Evolutionary conservation across 92 coral and sea anemone genomes (phyloP), one percentile per base, ranked within the genome.

Genomic region (Hydrozoanthus gracilis): DNA sequence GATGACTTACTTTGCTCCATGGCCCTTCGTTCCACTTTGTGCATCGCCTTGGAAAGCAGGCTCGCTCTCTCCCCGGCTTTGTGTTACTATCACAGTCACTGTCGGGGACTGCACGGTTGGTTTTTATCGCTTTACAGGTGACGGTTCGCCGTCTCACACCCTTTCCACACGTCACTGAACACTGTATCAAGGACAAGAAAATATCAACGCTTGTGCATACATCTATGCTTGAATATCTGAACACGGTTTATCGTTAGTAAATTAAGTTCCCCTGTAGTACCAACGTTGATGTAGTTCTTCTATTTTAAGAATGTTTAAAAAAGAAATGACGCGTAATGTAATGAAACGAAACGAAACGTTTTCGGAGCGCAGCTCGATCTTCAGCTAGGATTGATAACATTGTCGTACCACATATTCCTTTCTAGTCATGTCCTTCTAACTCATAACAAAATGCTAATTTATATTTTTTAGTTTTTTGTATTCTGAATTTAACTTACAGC

Each of bases 161-260:
- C 69, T 66, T 80, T 10, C 85, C 85, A 35, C 85, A 80, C 15
- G 85, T 64, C 75, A 47, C 69, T 16, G 85, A 80, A 74, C 85
- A 80, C 85, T 80, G 83, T 51, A 14, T 60, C 52, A 51, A 80
- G 56, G 45, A 16, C 12, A 51, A 76, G 8, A 51, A 56, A 10
- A 44, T 7, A 14, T 72, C 10, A 13, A 14, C 52, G 60, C 17
- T 62, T 62, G 4, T 62, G 68, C 68, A 2, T 46, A 48, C 39
- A 27, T 27, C 39, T 27, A 27, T 27, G 39, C 39, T 27, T 0
- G 39, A 27, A 0, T 27, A 27, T 27, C 39, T 27, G 2, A 27
- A 27, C 39, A 27, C 39, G 39, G 39, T 27, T 27, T 27, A 2
- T 27, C 39, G 2, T 27, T 27, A 27, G 39, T 27, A 27, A 27